Evolutionary conservation across 2,888 invertebrate genomes (phyloP).

Genomic region (Drosophila pullipes): DNA sequence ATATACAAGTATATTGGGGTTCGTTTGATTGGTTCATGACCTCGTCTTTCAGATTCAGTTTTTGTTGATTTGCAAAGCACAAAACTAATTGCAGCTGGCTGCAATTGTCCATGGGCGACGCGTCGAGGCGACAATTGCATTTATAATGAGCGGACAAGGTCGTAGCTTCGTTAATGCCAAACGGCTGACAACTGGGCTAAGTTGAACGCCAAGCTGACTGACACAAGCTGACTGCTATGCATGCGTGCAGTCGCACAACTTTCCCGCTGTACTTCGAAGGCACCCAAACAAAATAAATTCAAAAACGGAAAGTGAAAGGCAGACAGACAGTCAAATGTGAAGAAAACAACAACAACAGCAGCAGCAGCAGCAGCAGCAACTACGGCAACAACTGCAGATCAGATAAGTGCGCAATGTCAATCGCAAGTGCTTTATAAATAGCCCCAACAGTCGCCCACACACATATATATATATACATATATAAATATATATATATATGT

Average conservation of each 20-base stretch:
- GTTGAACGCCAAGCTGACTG: constrained; percentile 12
- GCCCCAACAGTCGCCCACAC: constrained; percentile 33
- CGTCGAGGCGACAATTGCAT: constrained; percentile 53
- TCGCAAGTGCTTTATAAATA: constrained; percentile 60
- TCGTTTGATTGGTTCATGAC: constrained; percentile 50
- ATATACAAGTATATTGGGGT: background rate
- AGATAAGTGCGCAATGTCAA: constrained; percentile 57
- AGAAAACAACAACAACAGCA: background rate
- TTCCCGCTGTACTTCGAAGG: constrained; percentile 32
- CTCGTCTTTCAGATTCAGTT: constrained; percentile 46
- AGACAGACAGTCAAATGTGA: constrained; percentile 14
- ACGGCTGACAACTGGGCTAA: constrained; percentile 14
- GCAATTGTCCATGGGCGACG: constrained; percentile 38
- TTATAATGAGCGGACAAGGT: constrained; percentile 59
- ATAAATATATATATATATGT: background rate
- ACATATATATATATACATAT: background rate
- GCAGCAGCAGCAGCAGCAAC: background rate
- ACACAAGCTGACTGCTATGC: constrained; percentile 32
- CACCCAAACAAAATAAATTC: constrained; percentile 17
- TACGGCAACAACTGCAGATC: constrained; percentile 6
- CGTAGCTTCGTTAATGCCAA: constrained; percentile 49
- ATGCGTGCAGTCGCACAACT: constrained; percentile 36
- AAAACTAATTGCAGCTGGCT: constrained; percentile 57
- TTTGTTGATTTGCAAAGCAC: constrained; percentile 18
- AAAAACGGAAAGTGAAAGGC: constrained; percentile 59